Conservation (phyloP, 2,888 invertebrate species). For the Sphaeridia pumilis region DNA sequence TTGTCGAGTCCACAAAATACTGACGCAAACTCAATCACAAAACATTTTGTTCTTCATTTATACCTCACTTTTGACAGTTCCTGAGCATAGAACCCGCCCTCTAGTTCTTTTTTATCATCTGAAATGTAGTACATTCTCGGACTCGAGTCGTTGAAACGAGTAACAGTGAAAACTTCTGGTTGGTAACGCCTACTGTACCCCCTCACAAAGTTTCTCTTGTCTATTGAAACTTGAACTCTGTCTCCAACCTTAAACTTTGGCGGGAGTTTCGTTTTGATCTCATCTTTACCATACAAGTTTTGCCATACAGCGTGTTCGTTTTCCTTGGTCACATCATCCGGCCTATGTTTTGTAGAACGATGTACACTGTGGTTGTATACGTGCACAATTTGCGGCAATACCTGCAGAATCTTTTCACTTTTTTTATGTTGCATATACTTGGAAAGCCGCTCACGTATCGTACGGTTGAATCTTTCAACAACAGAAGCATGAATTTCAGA, state of each 20-base stretch:
- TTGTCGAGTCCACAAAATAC: no score
- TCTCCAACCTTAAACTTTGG: not conserved
- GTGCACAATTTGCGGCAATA: conserved; percentile 11
- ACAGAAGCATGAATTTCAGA: conserved; percentile 16
- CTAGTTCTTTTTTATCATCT: not conserved
- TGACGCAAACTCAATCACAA: no score
- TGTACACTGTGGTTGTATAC: not conserved
- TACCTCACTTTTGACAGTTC: not conserved
- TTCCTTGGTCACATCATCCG: not conserved
- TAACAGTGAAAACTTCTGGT: not conserved
- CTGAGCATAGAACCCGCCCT: not conserved
- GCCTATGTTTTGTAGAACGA: not conserved
- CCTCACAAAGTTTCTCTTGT: not conserved
- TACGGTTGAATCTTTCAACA: conserved; percentile 22
- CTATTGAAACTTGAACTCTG: not conserved
- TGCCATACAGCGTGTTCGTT: not conserved
- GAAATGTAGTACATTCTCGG: not conserved
- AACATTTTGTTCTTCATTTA: not conserved
- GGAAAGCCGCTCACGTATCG: conserved; percentile 7
- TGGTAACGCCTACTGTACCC: not conserved
- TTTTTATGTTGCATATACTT: conserved; percentile 8
- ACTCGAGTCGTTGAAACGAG: not conserved
- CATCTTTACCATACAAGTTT: not conserved
- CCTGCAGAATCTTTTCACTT: conserved; percentile 10
- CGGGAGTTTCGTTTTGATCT: not conserved